Conservation (phyloP, 2,797 vertebrate species). For the Danio aesculapii region DNA sequence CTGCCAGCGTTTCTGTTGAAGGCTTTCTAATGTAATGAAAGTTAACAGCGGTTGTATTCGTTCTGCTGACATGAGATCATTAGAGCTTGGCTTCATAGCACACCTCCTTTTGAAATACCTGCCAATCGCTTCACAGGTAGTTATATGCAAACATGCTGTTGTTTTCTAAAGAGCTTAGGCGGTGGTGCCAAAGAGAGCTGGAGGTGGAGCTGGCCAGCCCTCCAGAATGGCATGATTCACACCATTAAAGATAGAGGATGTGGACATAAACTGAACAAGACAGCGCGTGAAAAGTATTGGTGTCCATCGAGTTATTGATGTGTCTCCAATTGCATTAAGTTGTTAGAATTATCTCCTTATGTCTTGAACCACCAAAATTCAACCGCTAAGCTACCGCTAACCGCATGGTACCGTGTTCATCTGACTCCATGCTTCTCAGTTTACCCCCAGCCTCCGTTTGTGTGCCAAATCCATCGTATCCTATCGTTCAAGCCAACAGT, state of each 20-base stretch:
- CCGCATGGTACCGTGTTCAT: constrained; percentile 29
- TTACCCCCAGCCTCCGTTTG: constrained; percentile 2
- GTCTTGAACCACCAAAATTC: constrained; percentile 10
- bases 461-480: constrained; percentile 67
- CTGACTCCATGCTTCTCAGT: background rate
- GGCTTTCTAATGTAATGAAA: constrained; percentile 9
- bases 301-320: constrained; percentile 6
- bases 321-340: background rate
- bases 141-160: constrained; percentile 70
- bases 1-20: constrained; percentile 7
- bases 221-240: constrained; percentile 46
- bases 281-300: background rate
- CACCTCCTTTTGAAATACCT: constrained; percentile 72
- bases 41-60: constrained; percentile 35
- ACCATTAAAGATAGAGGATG: constrained; percentile 35
- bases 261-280: constrained; percentile 20
- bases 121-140: constrained; percentile 79
- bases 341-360: background rate
- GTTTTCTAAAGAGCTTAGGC: constrained; percentile 59
- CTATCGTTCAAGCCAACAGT: constrained; percentile 66
- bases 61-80: constrained; percentile 70
- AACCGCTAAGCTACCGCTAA: constrained; percentile 14
- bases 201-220: constrained; percentile 12
- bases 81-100: constrained; percentile 65
- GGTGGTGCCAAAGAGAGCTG: constrained; percentile 49